Evolutionary conservation across 2,888 invertebrate species (phyloP), one percentile per base, ranked within the genome.

Genomic region (Calliscelio sp.): DNA sequence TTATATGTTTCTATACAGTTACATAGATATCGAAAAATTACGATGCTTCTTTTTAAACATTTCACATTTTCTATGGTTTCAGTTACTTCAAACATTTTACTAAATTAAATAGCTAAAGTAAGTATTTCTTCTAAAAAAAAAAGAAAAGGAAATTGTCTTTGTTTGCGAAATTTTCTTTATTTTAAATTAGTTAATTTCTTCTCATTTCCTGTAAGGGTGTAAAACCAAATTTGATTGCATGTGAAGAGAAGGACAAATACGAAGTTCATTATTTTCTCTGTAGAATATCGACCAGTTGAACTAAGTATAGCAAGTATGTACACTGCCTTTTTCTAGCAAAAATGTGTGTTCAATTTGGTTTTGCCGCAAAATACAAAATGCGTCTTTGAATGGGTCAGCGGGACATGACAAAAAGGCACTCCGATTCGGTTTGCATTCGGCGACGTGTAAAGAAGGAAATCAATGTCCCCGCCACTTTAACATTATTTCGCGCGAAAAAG

Each of bases 381-480:
- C 70, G 63, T 70, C 70, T 70, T 70, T 55, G 53, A 70, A 63
- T 44, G 24, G 61, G 70, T 79, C 46, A 53, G 20, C 53, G 24
- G 24, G 53, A 57, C 16, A 25, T 10, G 22, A 35, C 55, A 68
- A 63, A 79, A 70, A 63, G 70, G 11, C 4, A 28, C 63, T 44
- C 25, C 49, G 16, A 65, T 71, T 71, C 44, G 59, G 59, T 70
- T 61, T 78, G 61, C 32, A 63, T 78, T 70, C 28, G 32, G 32
- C 70, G 20, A 57, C 46, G 77, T 59, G 70, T 63, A 35, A 63
- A 70, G 63, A 70, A 70, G 78, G 41, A 78, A 70, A 78, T 78
- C 70, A 78, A 78, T 70, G 78, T 78, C 53, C 28, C 53, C 11
- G 53, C 22, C 61, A 61, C 51, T 70, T 53, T 53, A 38, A 78